These are phyloP conservation scores for Bombylius major DNA, from an alignment of 2,888 invertebrate species.

Conservation along the genomic window DNA sequence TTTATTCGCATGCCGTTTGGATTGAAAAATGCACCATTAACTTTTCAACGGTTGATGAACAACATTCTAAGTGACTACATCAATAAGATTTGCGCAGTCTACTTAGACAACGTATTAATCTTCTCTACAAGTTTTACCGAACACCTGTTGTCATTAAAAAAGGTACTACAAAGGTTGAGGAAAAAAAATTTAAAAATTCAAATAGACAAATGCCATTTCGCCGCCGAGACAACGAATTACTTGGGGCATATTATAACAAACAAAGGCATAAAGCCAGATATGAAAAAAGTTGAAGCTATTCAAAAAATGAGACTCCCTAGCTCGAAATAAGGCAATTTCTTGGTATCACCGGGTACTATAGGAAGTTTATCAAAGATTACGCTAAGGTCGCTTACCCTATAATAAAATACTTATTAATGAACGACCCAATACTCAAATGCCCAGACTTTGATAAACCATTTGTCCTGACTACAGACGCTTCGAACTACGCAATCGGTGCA, in stretches of 20 bases:
- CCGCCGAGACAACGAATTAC: neutral
- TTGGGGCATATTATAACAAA: neutral
- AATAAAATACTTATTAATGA: slow-evolving; percentile 3
- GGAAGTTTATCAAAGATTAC: slow-evolving; percentile 6
- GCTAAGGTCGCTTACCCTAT: slow-evolving; percentile 5
- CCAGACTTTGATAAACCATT: slow-evolving; percentile 4
- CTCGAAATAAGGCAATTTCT: slow-evolving; percentile 1
- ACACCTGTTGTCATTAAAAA: slow-evolving; percentile 1
- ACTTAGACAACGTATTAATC: slow-evolving; percentile 22
- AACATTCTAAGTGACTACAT: slow-evolving; percentile 15
- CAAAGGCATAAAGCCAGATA: neutral
- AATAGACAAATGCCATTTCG: slow-evolving; percentile 5
- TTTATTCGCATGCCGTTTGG: slow-evolving; percentile 24
- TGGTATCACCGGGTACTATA: slow-evolving; percentile 5
- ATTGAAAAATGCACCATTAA: slow-evolving; percentile 21
- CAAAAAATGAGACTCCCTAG: neutral
- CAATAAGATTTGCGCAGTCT: slow-evolving; percentile 15
- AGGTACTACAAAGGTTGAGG: neutral
- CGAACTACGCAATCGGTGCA: slow-evolving; percentile 4
- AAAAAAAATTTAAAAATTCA: slow-evolving; percentile 6
- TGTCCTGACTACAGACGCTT: slow-evolving; percentile 3
- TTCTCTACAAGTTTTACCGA: slow-evolving; percentile 11
- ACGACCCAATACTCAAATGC: slow-evolving; percentile 1
- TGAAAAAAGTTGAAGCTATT: neutral
- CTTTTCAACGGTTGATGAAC: slow-evolving; percentile 26